These are phyloP conservation scores for Branchipolynoe longqiensis DNA, from an alignment of 2,888 invertebrate genomes.

Conservation along the genomic window DNA sequence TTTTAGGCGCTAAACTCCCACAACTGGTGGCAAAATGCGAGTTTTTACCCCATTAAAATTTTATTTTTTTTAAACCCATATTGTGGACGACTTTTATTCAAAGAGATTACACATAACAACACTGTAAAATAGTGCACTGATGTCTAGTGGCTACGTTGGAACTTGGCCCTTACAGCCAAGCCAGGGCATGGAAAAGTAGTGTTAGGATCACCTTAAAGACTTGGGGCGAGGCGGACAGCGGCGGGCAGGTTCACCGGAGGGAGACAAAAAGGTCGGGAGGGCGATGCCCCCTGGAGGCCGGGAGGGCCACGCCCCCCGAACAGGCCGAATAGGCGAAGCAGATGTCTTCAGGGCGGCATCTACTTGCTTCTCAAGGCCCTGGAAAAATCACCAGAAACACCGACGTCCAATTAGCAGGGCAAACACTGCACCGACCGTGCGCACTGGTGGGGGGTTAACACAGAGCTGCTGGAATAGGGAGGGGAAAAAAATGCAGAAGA, in stretches of 20 bases:
- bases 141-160: no score
- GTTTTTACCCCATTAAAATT: background rate
- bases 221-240: background rate
- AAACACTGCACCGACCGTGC: background rate
- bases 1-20: background rate
- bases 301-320: no score
- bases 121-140: background rate
- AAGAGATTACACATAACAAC: constrained; percentile 15
- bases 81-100: constrained; percentile 34
- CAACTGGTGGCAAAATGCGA: no score
- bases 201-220: constrained; percentile 22
- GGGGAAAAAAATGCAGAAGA: constrained; percentile 28
- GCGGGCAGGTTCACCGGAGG: no score
- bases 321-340: background rate
- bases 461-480: constrained; percentile 1
- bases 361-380: background rate
- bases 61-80: background rate
- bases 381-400: constrained; percentile 44
- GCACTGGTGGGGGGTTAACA: background rate
- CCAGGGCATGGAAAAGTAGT: constrained; percentile 19
- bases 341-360: background rate
- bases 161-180: background rate
- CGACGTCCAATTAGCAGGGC: background rate
- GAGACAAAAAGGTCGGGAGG: no score
- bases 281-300: no score